Conservation (phyloP, 1,140 invertebrate species). For the Drosophila ironensis region DNA sequence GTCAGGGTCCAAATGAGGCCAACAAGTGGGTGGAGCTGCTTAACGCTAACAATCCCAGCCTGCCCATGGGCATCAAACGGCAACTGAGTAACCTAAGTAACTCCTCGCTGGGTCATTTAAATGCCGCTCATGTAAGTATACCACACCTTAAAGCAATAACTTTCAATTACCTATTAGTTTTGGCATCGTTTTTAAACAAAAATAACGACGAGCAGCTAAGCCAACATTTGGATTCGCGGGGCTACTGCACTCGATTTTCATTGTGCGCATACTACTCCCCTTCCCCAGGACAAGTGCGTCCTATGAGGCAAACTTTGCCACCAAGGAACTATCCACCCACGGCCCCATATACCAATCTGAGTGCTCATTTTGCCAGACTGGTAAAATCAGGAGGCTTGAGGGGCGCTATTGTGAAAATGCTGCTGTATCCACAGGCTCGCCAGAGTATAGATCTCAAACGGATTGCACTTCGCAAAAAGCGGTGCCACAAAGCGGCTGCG, state of each 20-base stretch:
- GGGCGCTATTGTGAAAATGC: conserved; percentile 87
- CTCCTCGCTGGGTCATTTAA: conserved; percentile 70
- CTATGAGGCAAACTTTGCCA: conserved; percentile 85
- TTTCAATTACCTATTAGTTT: conserved; percentile 20
- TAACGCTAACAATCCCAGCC: conserved; percentile 81
- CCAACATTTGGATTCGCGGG: conserved; percentile 82
- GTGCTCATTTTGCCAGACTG: conserved; percentile 88
- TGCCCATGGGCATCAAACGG: conserved; percentile 81
- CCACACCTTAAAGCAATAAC: background rate
- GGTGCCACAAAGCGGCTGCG: conserved; percentile 83
- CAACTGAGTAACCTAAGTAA: conserved; percentile 80
- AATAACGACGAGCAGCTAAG: conserved; percentile 54
- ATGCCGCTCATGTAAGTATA: conserved; percentile 84
- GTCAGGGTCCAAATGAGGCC: conserved; percentile 91
- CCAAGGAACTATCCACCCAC: conserved; percentile 86
- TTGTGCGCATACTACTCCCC: conserved; percentile 81
- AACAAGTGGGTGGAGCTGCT: conserved; percentile 93
- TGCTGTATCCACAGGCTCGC: conserved; percentile 86
- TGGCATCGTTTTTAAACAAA: conserved; percentile 11
- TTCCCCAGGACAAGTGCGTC: conserved; percentile 53
- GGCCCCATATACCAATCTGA: conserved; percentile 87
- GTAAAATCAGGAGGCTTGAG: conserved; percentile 88
- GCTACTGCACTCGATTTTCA: conserved; percentile 83
- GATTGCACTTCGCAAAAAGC: conserved; percentile 83
- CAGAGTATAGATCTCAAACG: conserved; percentile 81